Evolutionary conservation across 2,113 vertebrate species (phyloP).

Genomic region (Crotalus viridis): DNA sequence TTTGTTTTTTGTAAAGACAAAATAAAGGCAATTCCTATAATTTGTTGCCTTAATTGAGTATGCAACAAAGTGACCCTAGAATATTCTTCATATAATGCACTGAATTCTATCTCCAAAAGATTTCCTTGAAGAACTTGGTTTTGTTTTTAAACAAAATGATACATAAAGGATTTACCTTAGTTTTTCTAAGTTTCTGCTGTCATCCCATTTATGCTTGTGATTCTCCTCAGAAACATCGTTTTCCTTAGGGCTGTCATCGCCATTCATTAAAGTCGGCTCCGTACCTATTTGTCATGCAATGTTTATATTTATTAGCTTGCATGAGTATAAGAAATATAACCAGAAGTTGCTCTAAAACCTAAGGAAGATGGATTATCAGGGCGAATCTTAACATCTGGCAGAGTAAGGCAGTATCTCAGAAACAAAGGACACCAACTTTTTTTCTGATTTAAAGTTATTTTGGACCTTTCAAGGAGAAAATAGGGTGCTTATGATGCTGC

Average conservation of each 20-base stretch:
- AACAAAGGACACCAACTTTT: background rate
- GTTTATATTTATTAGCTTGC: background rate
- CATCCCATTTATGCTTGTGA: background rate
- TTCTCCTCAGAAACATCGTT: background rate
- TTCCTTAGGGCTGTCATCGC: background rate
- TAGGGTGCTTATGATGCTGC: background rate
- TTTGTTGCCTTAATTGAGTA: background rate
- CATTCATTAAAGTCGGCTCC: background rate
- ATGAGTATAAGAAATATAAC: background rate
- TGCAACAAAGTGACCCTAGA: background rate
- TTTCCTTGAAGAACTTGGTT: background rate
- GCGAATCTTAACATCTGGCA: background rate
- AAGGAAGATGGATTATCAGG: background rate
- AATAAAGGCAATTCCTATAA: background rate
- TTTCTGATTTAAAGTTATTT: background rate
- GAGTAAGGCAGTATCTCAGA: background rate
- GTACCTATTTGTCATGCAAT: constrained; percentile 10
- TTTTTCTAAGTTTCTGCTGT: background rate
- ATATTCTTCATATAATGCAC: background rate
- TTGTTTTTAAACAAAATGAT: background rate
- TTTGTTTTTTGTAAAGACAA: background rate
- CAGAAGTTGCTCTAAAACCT: background rate
- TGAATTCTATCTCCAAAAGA: background rate
- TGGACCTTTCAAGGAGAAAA: background rate
- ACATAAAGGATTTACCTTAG: constrained; percentile 15